Conservation (phyloP, 2,797 vertebrate genomes). For the Coreius guichenoti region DNA sequence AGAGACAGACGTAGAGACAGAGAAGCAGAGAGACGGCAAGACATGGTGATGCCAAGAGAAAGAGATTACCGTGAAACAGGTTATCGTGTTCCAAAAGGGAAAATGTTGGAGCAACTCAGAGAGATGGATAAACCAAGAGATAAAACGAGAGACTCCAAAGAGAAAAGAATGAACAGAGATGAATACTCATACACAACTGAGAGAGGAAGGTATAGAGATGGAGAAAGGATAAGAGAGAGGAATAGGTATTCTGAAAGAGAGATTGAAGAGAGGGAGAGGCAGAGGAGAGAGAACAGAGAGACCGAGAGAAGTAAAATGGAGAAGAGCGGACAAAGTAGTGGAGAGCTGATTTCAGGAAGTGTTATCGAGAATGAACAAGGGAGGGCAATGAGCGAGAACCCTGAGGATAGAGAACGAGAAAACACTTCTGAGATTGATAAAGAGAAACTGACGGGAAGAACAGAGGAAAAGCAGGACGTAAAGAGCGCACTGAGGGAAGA, state of each 20-base stretch:
- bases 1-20: constrained; percentile 52
- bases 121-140: constrained; percentile 40
- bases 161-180: constrained; percentile 26
- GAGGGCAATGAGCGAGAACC: constrained; percentile 49
- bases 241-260: constrained; percentile 46
- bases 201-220: constrained; percentile 48
- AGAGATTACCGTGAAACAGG: constrained; percentile 2
- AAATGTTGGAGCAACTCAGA: not conserved
- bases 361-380: constrained; percentile 64
- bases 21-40: constrained; percentile 36
- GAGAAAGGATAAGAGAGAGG: constrained; percentile 15
- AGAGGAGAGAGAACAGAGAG: constrained; percentile 50
- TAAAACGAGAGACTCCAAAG: constrained; percentile 32
- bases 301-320: constrained; percentile 54
- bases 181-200: constrained; percentile 34
- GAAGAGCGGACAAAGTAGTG: constrained; percentile 63
- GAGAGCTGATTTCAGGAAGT: constrained; percentile 66
- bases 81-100: not conserved
- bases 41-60: constrained; percentile 11
- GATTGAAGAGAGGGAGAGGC: constrained; percentile 52
- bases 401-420: constrained; percentile 60
- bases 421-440: constrained; percentile 51
- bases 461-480: constrained; percentile 29
- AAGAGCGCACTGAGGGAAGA: constrained; percentile 30
- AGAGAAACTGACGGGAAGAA: constrained; percentile 31